phyloP scores from a whole-genome alignment of 2,113 vertebrate genomes.

The Mastomys coucha region DNA sequence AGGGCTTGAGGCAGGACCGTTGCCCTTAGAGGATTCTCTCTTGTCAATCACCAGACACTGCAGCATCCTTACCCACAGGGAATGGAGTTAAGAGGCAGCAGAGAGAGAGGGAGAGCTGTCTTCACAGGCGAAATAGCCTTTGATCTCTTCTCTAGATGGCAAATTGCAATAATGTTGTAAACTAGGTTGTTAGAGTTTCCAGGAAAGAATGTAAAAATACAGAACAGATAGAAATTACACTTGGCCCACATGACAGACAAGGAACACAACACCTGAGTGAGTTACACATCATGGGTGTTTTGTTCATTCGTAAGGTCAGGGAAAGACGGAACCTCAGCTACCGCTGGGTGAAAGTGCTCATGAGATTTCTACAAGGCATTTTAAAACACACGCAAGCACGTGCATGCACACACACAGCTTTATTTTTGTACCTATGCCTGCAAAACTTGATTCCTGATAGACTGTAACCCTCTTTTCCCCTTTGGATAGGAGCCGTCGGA shows the following conservation, averaged over 20 bases:
- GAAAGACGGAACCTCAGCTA: background rate
- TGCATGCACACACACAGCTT: background rate
- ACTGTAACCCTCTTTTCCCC: background rate
- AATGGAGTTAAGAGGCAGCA: background rate
- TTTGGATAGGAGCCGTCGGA: background rate
- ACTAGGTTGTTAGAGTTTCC: slow-evolving; percentile 7
- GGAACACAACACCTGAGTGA: background rate
- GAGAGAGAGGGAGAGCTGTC: background rate
- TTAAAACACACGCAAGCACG: background rate
- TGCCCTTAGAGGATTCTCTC: background rate
- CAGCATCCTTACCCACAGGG: rapidly evolving
- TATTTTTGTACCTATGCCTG: background rate
- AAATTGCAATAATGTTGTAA: background rate
- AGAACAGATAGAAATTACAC: background rate
- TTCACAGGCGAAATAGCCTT: background rate
- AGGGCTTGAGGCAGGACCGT: background rate
- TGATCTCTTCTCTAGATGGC: slow-evolving; percentile 37
- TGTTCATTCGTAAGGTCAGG: background rate
- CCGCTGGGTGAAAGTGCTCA: background rate
- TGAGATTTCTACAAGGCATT: background rate
- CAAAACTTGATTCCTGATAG: background rate
- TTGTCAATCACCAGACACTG: background rate
- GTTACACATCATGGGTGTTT: background rate
- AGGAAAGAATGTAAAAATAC: background rate
- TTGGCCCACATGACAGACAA: background rate